Percentiles rank a stretch among this genome's conserved stretches.
phyloP scores from a whole-genome alignment of 2,113 vertebrate genomes.

The Oenanthe oenanthe region DNA sequence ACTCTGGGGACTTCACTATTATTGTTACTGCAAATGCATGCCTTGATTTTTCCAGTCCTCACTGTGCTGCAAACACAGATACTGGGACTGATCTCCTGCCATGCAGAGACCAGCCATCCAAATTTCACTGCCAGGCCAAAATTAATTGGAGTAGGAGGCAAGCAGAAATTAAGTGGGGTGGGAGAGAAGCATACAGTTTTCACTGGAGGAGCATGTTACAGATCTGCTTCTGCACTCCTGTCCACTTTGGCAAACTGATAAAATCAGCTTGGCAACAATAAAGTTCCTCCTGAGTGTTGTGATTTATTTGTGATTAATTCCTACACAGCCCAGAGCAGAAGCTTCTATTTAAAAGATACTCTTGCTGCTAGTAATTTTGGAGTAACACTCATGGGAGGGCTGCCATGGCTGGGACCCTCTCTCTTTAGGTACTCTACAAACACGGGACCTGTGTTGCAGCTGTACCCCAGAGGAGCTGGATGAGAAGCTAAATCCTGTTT shows the following conservation, averaged over 20 bases:
- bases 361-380: neutral
- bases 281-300: neutral
- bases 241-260: neutral
- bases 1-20: neutral
- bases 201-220: neutral
- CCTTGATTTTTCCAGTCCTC: neutral
- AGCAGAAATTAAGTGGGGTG: neutral
- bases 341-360: neutral
- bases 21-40: neutral
- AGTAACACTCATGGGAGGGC: neutral
- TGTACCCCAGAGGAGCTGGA: neutral
- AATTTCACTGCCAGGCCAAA: neutral
- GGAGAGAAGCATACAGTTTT: neutral
- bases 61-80: neutral
- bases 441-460: neutral
- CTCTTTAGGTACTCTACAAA: neutral
- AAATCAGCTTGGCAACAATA: neutral
- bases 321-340: neutral
- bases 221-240: neutral
- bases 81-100: neutral
- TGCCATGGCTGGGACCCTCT: neutral
- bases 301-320: slow-evolving; percentile 4
- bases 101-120: neutral
- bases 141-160: neutral
- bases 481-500: neutral